Percentiles rank a stretch among this genome's conserved stretches.
Conservation (phyloP, 1,140 invertebrate genomes). For the Tetragnatha versicolor region DNA sequence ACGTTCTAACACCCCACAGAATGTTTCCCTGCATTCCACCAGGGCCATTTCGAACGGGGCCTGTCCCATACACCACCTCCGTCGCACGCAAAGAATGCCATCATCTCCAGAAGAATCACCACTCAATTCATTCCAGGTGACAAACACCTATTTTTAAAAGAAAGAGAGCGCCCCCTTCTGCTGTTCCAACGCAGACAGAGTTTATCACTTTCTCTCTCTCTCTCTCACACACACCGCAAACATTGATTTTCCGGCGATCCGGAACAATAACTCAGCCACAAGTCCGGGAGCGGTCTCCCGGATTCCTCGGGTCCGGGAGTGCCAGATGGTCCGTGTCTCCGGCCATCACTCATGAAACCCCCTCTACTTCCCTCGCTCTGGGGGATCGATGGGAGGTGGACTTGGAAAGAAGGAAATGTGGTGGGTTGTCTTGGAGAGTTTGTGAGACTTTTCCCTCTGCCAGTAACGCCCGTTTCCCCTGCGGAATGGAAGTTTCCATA, state of each 20-base stretch:
- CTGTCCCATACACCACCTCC: not conserved
- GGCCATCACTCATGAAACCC: constrained; percentile 23
- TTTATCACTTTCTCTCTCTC: not conserved
- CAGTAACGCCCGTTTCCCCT: too few relatives aligned
- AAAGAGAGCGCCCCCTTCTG: not conserved
- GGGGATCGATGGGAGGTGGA: too few relatives aligned
- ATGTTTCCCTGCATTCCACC: too few relatives aligned
- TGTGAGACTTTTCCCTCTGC: too few relatives aligned
- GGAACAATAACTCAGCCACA: constrained; percentile 40
- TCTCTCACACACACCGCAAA: not conserved
- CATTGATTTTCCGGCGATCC: not conserved
- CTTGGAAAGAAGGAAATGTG: too few relatives aligned
- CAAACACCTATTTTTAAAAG: not conserved
- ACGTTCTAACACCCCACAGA: too few relatives aligned
- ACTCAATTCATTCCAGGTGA: too few relatives aligned
- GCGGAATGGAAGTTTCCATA: too few relatives aligned
- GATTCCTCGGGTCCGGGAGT: constrained; percentile 31
- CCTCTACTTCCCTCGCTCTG: too few relatives aligned
- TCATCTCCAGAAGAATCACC: not conserved
- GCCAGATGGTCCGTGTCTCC: constrained; percentile 33
- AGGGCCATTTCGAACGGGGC: too few relatives aligned
- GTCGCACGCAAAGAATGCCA: not conserved
- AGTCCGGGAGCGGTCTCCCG: constrained; percentile 7
- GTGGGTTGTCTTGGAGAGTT: too few relatives aligned
- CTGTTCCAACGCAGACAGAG: not conserved